Percentiles rank a stretch among this genome's conserved stretches.
These are phyloP conservation scores for Ciconia maguari DNA, from an alignment of 2,113 vertebrate species.

Conservation along the genomic window DNA sequence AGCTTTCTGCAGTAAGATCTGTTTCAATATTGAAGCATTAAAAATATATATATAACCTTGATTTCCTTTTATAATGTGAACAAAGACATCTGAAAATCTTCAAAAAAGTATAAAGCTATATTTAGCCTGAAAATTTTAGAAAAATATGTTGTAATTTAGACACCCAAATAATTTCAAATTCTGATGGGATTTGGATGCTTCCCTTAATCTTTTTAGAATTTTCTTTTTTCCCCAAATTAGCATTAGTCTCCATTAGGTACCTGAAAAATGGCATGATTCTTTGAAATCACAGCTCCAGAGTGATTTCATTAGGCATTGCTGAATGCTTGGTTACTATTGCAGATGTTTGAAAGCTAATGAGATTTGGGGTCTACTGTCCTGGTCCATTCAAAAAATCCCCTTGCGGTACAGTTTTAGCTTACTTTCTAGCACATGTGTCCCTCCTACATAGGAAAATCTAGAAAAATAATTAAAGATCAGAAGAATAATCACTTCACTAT, in stretches of 20 bases:
- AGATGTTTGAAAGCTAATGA: not conserved
- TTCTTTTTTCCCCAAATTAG: not conserved
- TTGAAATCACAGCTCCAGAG: not conserved
- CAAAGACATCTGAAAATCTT: not conserved
- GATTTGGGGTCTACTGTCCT: not conserved
- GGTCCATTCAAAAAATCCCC: not conserved
- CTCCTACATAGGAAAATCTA: not conserved
- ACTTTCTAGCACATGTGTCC: accelerated
- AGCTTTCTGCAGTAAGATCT: not conserved
- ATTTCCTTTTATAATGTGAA: not conserved
- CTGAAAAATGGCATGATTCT: not conserved
- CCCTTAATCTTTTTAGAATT: not conserved
- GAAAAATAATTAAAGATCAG: not conserved
- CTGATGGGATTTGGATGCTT: not conserved
- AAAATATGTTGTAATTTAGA: not conserved
- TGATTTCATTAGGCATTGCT: not conserved
- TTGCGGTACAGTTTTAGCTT: not conserved
- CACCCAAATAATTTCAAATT: not conserved
- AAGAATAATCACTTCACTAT: not conserved
- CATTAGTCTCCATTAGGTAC: not conserved
- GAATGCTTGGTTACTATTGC: not conserved
- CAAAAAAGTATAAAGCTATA: not conserved
- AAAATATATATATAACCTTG: not conserved
- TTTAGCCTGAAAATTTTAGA: not conserved
- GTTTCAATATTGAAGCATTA: not conserved